These are phyloP conservation scores for Agrotis ipsilon DNA, from an alignment of 2,888 invertebrate genomes.

Conservation along the genomic window DNA sequence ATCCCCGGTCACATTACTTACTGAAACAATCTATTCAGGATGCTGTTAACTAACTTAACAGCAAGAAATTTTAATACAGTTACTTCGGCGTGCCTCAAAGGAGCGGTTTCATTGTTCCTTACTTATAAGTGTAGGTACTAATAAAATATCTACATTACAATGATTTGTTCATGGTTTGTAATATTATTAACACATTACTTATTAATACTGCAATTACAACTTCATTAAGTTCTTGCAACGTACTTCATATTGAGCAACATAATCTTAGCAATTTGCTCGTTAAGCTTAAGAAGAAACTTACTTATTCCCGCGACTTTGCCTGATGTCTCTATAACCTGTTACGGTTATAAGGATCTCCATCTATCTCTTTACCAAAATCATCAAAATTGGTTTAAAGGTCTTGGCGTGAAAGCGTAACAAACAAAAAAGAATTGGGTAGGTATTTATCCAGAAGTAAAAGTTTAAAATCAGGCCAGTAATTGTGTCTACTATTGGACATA, in stretches of 20 bases:
- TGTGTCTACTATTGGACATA: too few species aligned
- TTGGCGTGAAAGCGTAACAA: too few species aligned
- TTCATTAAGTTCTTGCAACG: constrained; percentile 13
- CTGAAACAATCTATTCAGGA: background rate
- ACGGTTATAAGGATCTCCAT: background rate
- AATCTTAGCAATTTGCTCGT: background rate
- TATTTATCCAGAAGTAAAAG: too few species aligned
- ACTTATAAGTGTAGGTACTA: constrained; percentile 3
- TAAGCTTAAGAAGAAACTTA: background rate
- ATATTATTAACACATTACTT: constrained; percentile 41
- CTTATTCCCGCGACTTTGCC: too few species aligned
- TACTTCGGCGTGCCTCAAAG: constrained; percentile 34
- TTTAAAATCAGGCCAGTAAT: too few species aligned
- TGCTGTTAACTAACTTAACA: background rate
- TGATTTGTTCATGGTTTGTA: constrained; percentile 46
- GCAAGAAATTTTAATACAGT: constrained; percentile 1
- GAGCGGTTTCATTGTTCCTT: constrained; percentile 29
- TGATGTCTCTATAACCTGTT: too few species aligned
- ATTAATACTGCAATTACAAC: constrained; percentile 34
- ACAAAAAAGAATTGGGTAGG: too few species aligned
- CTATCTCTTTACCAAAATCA: too few species aligned
- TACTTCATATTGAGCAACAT: background rate
- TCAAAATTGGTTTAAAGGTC: too few species aligned
- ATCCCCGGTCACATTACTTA: background rate
- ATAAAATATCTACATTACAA: constrained; percentile 29